Evolutionary conservation across 1,140 invertebrate species (phyloP), one percentile per base, ranked within the genome.

Genomic region (Xylocopa sonorina): DNA sequence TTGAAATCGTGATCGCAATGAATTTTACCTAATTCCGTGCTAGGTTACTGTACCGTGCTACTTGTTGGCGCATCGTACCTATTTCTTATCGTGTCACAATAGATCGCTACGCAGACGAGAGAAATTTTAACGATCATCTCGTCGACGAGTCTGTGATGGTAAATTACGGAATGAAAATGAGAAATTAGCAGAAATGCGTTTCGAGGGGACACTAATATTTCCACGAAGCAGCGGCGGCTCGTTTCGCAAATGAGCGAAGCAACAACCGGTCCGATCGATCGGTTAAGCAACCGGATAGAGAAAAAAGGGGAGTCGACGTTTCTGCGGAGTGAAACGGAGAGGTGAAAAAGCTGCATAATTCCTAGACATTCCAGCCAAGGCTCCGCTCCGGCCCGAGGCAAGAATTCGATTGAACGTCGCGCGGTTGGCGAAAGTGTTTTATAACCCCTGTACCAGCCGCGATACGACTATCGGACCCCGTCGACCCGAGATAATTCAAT

Each of bases 351-450:
- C 1, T 21, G 51, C 29, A 29, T 58, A 41, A 27, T 69, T n/a
- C 53, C 24, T 29, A 16, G 5, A 14, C n/a, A 57, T 57, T 68
- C 29, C 63, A 34, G n/a, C 9, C 38, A 32, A 67, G 27, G 38
- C 24, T 57, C 24, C 7, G 38, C 24, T 57, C 24, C 7, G 9
- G 46, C 46, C 27, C 3, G 32, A 41, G 34, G 46, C 58, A 51
- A 41, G 58, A 41, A 41, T 74, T 60, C 48, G 46, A 51, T 46
- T 29, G 10, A 53, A 24, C 41, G 69, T 34, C 16, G 10, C 3
- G 14, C 34, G 3, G n/a, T n/a, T 18, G 18, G 46, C 58, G 72
- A 74, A 74, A 74, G 72, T 74, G 18, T 74, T 41, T 74, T 41
- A 64, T 41, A 51, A 41, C 18, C 18, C 16, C 14, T 63, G 32